Percentiles rank a stretch among this genome's conserved stretches.
phyloP scores from a whole-genome alignment of 2,888 invertebrate genomes.

The Dyspetes luteomarginatus region DNA sequence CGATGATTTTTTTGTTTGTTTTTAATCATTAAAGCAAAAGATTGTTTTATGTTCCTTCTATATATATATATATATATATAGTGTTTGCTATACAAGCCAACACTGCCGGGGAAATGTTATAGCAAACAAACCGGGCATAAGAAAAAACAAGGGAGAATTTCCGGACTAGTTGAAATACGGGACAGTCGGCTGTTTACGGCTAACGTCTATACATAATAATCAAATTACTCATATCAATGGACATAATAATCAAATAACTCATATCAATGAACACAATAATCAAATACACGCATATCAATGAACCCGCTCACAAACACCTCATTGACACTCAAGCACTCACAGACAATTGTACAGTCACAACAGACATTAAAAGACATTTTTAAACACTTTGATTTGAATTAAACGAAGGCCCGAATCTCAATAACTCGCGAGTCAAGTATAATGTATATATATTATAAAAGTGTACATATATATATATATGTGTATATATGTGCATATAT shows the following conservation, averaged over 20 bases:
- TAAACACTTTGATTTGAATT: too few relatives aligned
- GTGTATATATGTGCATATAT: neutral
- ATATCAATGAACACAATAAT: too few relatives aligned
- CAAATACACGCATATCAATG: too few relatives aligned
- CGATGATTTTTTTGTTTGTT: neutral
- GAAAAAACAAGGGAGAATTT: neutral
- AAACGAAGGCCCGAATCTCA: too few relatives aligned
- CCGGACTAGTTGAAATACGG: conserved; percentile 16
- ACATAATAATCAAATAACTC: too few relatives aligned
- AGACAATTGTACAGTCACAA: too few relatives aligned
- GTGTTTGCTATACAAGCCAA: neutral
- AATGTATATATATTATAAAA: neutral
- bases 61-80: too few relatives aligned
- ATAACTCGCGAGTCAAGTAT: too few relatives aligned
- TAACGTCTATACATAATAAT: neutral
- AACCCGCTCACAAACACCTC: too few relatives aligned
- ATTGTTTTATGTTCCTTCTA: neutral
- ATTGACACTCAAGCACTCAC: too few relatives aligned
- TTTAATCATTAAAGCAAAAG: neutral
- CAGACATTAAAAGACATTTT: too few relatives aligned
- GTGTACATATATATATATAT: neutral
- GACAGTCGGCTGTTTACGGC: conserved; percentile 25
- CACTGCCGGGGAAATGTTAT: neutral
- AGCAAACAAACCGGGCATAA: conserved; percentile 17
- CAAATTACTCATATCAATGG: too few relatives aligned